A percentile compares a stretch with the other conserved stretches of the same genome.
Evolutionary conservation across 2,797 vertebrate genomes (phyloP).

Genomic region (Ataeniobius toweri): DNA sequence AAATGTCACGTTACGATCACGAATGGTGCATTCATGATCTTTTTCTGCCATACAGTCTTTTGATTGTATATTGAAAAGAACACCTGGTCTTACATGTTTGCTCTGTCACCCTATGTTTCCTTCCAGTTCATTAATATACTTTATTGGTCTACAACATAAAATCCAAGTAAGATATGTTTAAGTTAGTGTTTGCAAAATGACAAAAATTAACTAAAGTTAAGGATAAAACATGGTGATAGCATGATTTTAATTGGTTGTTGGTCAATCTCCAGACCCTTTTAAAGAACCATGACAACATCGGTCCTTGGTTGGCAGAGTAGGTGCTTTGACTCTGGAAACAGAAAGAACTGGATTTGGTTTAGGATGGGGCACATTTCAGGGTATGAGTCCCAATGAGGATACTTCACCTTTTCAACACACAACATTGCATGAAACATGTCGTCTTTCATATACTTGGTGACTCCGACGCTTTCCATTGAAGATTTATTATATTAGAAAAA

Average conservation of each 20-base stretch:
- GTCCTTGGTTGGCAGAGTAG: too few species aligned
- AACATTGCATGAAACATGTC: constrained; percentile 28
- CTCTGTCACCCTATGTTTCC: neutral
- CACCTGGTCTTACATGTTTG: too few species aligned
- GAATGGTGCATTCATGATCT: neutral
- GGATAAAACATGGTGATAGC: neutral
- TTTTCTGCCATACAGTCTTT: neutral
- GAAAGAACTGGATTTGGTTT: neutral
- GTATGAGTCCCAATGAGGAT: neutral
- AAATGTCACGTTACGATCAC: neutral
- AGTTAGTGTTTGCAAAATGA: neutral
- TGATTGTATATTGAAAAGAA: neutral
- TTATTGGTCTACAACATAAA: neutral
- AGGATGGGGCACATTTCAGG: neutral
- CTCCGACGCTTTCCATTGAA: constrained; percentile 57
- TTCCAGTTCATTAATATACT: neutral
- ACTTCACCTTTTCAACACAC: constrained; percentile 38
- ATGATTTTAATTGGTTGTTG: neutral
- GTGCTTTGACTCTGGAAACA: neutral
- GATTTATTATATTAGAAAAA: constrained; percentile 62
- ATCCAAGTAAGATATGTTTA: neutral
- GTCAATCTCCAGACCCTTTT: neutral
- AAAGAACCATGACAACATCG: neutral
- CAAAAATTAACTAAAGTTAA: neutral
- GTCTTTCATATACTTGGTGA: constrained; percentile 40